Evolutionary conservation across 2,888 invertebrate genomes (phyloP).

Genomic region (Stenchaetothrips biformis): DNA sequence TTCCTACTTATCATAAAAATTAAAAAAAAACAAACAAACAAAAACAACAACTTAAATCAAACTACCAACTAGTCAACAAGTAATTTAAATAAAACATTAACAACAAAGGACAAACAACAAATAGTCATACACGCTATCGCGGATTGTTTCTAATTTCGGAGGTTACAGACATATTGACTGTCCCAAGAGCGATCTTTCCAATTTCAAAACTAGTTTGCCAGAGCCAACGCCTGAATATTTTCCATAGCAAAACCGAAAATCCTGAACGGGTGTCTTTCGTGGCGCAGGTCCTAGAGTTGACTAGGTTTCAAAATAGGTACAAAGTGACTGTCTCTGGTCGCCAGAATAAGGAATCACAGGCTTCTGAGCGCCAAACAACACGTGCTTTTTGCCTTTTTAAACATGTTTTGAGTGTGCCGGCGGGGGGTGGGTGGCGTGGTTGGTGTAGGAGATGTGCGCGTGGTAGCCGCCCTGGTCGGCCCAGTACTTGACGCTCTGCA

Average conservation of each 20-base stretch:
- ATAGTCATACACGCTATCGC: too few species aligned
- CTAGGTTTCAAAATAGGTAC: neutral
- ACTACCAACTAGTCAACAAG: conserved; percentile 1
- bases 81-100: neutral
- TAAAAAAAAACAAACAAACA: neutral
- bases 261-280: too few species aligned
- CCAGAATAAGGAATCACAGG: neutral
- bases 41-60: neutral
- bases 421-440: conserved; percentile 6
- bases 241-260: too few species aligned
- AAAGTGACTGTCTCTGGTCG: neutral
- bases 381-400: neutral
- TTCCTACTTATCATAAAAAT: neutral
- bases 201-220: too few species aligned
- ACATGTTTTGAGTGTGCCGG: neutral
- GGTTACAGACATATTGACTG: too few species aligned
- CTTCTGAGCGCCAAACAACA: neutral
- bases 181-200: too few species aligned
- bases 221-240: too few species aligned
- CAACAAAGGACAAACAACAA: neutral
- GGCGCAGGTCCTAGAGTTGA: neutral
- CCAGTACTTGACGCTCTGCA: conserved; percentile 67
- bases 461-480: conserved; percentile 73
- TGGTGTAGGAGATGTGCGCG: conserved; percentile 59
- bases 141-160: too few species aligned